phyloP scores from a whole-genome alignment of 2,888 invertebrate species.

The Drosophila limbata region DNA sequence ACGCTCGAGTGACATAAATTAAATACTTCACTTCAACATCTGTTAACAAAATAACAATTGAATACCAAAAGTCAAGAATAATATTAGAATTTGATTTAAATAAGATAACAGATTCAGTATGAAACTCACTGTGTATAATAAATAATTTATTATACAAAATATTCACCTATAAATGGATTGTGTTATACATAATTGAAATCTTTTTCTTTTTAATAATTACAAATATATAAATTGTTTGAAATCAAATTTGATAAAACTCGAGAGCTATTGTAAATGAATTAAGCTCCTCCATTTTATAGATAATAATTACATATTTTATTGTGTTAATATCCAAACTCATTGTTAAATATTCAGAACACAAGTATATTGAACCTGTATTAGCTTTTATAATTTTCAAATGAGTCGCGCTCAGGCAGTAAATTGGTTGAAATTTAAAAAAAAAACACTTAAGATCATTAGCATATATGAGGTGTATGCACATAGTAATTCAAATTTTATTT shows the following conservation, averaged over 20 bases:
- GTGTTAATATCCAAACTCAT: too few relatives aligned
- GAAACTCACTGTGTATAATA: background rate
- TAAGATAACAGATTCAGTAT: background rate
- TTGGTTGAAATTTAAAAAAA: background rate
- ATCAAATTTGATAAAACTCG: too few relatives aligned
- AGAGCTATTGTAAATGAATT: too few relatives aligned
- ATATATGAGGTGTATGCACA: conserved; percentile 1
- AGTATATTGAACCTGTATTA: background rate
- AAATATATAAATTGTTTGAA: too few relatives aligned
- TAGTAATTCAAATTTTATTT: background rate
- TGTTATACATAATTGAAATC: background rate
- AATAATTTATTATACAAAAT: background rate
- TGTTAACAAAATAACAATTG: conserved; percentile 11
- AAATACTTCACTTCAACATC: background rate
- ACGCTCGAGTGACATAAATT: conserved; percentile 13
- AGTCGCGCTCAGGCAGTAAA: background rate
- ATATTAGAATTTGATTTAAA: background rate
- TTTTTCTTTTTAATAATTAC: too few relatives aligned
- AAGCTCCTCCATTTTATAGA: too few relatives aligned
- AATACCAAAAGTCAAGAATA: conserved; percentile 2
- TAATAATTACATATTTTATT: too few relatives aligned
- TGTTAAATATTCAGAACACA: too few relatives aligned
- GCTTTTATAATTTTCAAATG: background rate
- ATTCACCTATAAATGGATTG: background rate
- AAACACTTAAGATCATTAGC: background rate